Evolutionary conservation across 2,888 invertebrate species (phyloP).

Genomic region (Drosophila meridionalis): DNA sequence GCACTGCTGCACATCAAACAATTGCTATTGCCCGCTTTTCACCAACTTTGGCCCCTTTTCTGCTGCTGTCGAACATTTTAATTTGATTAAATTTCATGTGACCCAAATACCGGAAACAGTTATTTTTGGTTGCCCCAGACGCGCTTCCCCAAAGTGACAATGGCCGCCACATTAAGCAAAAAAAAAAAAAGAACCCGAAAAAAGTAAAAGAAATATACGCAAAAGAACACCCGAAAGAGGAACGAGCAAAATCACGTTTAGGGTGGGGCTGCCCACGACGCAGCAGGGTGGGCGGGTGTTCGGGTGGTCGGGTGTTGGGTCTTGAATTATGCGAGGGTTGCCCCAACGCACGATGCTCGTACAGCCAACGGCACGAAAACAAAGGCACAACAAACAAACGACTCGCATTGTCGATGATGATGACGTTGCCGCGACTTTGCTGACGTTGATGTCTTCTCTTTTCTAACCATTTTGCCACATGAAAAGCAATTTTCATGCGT

Average conservation of each 20-base stretch:
- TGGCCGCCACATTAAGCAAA: slow-evolving; percentile 70
- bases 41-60: slow-evolving; percentile 46
- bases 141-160: slow-evolving; percentile 70
- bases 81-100: slow-evolving; percentile 83
- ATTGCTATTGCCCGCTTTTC: slow-evolving; percentile 53
- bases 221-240: slow-evolving; percentile 26
- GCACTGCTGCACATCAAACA: slow-evolving; percentile 54
- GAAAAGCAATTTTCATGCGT: slow-evolving; percentile 80
- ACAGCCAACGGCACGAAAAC: slow-evolving; percentile 45
- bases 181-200: slow-evolving; percentile 1
- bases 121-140: slow-evolving; percentile 77
- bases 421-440: slow-evolving; percentile 61
- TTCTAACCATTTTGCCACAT: slow-evolving; percentile 49
- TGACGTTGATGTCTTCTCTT: slow-evolving; percentile 71
- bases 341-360: slow-evolving; percentile 33
- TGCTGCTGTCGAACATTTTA: slow-evolving; percentile 77
- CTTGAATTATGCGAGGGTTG: slow-evolving; percentile 45
- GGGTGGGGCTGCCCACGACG: slow-evolving; percentile 29
- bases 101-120: slow-evolving; percentile 81
- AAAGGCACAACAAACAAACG: slow-evolving; percentile 49
- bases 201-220: slow-evolving; percentile 4
- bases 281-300: slow-evolving; percentile 10
- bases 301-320: slow-evolving; percentile 9
- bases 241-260: slow-evolving; percentile 32
- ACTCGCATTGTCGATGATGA: slow-evolving; percentile 54